Evolutionary conservation across 2,797 vertebrate genomes (phyloP).

Genomic region (Gymnothorax javanicus): DNA sequence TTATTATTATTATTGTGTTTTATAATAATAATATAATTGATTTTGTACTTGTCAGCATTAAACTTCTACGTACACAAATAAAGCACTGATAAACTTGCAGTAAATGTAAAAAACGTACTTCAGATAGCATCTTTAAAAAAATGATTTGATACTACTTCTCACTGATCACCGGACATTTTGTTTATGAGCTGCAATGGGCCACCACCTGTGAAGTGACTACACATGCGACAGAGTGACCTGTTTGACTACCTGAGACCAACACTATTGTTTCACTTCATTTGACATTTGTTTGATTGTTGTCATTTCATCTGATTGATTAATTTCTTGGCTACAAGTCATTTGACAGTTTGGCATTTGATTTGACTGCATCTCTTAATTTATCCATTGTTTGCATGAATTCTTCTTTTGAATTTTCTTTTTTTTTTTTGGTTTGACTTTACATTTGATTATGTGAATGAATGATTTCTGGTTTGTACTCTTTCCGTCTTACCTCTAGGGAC

Average conservation of each 20-base stretch:
- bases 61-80: background rate
- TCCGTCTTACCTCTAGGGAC: constrained; percentile 69
- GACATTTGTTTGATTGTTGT: background rate
- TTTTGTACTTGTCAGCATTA: background rate
- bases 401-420: too few species aligned
- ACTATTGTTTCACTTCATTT: background rate
- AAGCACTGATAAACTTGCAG: background rate
- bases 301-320: too few species aligned
- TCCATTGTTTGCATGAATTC: too few species aligned
- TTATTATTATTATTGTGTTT: too few species aligned
- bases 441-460: too few species aligned
- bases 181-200: background rate
- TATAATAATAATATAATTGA: background rate
- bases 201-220: background rate
- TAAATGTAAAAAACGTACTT: background rate
- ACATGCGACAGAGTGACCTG: background rate
- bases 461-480: constrained; percentile 13
- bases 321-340: too few species aligned
- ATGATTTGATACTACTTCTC: background rate
- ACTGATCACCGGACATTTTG: background rate
- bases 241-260: background rate
- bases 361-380: too few species aligned
- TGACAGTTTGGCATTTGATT: too few species aligned
- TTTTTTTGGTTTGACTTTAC: too few species aligned
- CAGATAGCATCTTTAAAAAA: background rate